A percentile compares a stretch with the other conserved stretches of the same genome.
Conservation (phyloP, 2,113 vertebrate species). For the Daboia siamensis region DNA sequence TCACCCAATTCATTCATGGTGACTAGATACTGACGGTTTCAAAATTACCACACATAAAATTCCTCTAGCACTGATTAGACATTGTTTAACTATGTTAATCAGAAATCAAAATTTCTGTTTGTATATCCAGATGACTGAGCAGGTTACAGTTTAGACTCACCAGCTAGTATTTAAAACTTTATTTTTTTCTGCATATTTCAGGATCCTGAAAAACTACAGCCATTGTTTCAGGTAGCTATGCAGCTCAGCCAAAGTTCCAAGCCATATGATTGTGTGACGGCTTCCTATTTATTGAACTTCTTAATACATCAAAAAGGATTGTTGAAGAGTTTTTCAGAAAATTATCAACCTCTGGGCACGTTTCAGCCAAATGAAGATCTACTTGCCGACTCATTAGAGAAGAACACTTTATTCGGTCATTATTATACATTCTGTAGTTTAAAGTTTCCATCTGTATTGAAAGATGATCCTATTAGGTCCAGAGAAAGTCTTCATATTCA, state of each 20-base stretch:
- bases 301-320: constrained; percentile 77
- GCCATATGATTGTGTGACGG: constrained; percentile 90
- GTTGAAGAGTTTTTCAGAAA: constrained; percentile 54
- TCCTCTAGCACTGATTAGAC: neutral
- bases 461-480: neutral
- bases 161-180: neutral
- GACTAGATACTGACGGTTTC: neutral
- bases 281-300: constrained; percentile 85
- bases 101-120: neutral
- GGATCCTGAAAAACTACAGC: constrained; percentile 66
- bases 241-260: constrained; percentile 91
- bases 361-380: constrained; percentile 1
- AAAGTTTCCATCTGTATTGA: neutral
- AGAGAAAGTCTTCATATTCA: neutral
- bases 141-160: neutral
- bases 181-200: constrained; percentile 37
- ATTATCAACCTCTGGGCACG: constrained; percentile 34
- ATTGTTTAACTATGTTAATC: neutral
- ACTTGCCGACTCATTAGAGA: constrained; percentile 69
- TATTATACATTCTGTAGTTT: constrained; percentile 8
- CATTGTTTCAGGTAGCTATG: constrained; percentile 81
- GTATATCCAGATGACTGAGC: neutral
- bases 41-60: neutral
- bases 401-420: constrained; percentile 83
- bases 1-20: neutral